Evolutionary conservation across 2,888 invertebrate genomes (phyloP), one percentile per base, ranked within the genome.

Genomic region (Ischnus inquisitorius): DNA sequence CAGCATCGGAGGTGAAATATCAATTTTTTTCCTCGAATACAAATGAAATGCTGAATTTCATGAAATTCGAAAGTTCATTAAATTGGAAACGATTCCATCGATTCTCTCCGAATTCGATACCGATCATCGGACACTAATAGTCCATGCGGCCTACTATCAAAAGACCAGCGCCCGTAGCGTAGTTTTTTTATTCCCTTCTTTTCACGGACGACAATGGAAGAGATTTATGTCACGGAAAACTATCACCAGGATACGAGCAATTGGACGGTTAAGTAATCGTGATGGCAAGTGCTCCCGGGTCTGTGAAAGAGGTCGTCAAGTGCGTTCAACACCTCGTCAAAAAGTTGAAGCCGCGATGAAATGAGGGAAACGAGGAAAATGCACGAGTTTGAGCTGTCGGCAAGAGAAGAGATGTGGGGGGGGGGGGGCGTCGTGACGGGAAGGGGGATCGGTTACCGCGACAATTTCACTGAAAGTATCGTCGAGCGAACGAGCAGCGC

Each of bases 401-500:
- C 28, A 22, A 0, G 14, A 19, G 57, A 6, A 25, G 41, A 25
- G 48, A 6, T 12, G 46, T 2, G 51, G 39, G 22, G 10, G 41
- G n/a, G 12, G 41, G 39, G 12, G 64, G 39, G 28, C n/a, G 60
- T 28, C 2, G 16, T 16, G 16, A 46, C n/a, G 19, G 19, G 10
- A 39, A 25, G 71, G 25, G 14, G 5, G 62, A 19, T 28, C 28
- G 60, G 60, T 5, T 46, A n/a, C 28, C 19, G 74, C 69, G 68
- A 85, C 79, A 79, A 86, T 86, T 85, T 82, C 54, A 54, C 54
- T 46, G 67, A 82, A 86, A 87, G 81, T 80, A 75, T 85, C 77
- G 48, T 71, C 77, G 34, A 34, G 68, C 22, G 14, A 22, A 22
- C 39, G 41, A 75, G 68, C 22, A 12, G 22, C 10, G 14, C 2